Evolutionary conservation across 1,140 invertebrate species (phyloP), one percentile per base, ranked within the genome.

Genomic region (Drosophila sproati): DNA sequence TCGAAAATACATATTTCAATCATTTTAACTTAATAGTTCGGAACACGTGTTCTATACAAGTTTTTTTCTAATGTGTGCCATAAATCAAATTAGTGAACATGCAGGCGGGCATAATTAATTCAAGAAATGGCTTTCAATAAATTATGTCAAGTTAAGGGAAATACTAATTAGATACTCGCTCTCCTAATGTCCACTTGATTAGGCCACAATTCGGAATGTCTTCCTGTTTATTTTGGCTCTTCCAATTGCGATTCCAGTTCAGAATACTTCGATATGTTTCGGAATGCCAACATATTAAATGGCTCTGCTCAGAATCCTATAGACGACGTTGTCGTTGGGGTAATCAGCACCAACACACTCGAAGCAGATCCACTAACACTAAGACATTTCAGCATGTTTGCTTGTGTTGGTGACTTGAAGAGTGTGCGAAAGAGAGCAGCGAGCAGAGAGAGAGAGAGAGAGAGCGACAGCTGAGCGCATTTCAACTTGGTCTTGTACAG

Each of bases 331-430:
- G 64, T 8, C 7, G 51, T 56, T 28, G 69, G 32, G 29, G 41
- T 39, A 66, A 61, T 69, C 77, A 70, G 52, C 77, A 85, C 85
- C 47, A 83, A 57, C n/a, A 89, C 80, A 73, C 78, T 80, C 80
- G 77, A 83, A 89, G 88, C 48, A 80, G 73, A 80, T 41, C 59
- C 74, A 85, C 85, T n/a, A 68, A 85, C 35, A 88, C 83, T 60
- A 8, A 0, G 3, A 52, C 73, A 80, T 28, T 50, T 31, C n/a
- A 5, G 1, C 37, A 3, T 6, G 39, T 73, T 43, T 56, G 63
- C 20, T 12, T 75, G 85, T 88, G 52, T 82, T 71, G 20, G 83
- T 88, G 60, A 66, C 28, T 31, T 20, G 29, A 73, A 77, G 68
- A 75, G 60, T 37, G 45, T 5, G 20, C 20, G 35, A 5, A 32